Percentiles rank a stretch among this genome's conserved stretches.
Evolutionary conservation across 1,140 invertebrate species (phyloP).

Genomic region (Vanessa tameamea): DNA sequence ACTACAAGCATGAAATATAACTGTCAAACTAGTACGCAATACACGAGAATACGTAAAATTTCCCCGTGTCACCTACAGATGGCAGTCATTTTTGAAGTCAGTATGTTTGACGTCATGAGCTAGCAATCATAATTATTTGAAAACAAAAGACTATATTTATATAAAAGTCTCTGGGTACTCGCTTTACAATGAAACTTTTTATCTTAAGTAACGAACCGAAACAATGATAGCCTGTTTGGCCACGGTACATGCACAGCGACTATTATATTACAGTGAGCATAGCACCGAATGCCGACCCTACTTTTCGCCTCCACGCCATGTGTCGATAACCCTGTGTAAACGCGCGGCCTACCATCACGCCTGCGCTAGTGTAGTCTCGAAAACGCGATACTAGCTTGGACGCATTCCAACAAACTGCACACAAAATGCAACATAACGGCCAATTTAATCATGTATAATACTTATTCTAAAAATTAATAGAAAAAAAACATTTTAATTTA

Average conservation of each 20-base stretch:
- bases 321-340: conserved; percentile 77
- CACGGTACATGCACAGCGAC: conserved; percentile 62
- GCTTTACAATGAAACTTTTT: conserved; percentile 4
- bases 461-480: too few relatives aligned
- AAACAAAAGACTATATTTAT: neutral
- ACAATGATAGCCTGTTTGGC: conserved; percentile 55
- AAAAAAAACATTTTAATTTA: too few relatives aligned
- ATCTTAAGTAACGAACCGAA: conserved; percentile 64
- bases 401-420: conserved; percentile 69
- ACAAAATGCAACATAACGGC: conserved; percentile 51
- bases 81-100: conserved; percentile 20
- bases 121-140: neutral
- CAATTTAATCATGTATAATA: conserved; percentile 2
- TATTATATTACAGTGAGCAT: conserved; percentile 31
- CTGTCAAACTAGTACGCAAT: neutral
- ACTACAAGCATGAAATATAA: neutral
- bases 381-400: conserved; percentile 64
- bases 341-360: conserved; percentile 70
- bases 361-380: conserved; percentile 67
- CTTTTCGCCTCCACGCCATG: conserved; percentile 64
- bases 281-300: conserved; percentile 61
- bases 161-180: neutral
- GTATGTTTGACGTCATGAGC: neutral
- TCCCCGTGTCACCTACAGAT: conserved; percentile 24
- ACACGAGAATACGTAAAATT: neutral